Percentiles rank a stretch among this genome's conserved stretches.
These are phyloP conservation scores for Neuroterus valhalla DNA, from an alignment of 1,140 invertebrate genomes.

Conservation along the genomic window DNA sequence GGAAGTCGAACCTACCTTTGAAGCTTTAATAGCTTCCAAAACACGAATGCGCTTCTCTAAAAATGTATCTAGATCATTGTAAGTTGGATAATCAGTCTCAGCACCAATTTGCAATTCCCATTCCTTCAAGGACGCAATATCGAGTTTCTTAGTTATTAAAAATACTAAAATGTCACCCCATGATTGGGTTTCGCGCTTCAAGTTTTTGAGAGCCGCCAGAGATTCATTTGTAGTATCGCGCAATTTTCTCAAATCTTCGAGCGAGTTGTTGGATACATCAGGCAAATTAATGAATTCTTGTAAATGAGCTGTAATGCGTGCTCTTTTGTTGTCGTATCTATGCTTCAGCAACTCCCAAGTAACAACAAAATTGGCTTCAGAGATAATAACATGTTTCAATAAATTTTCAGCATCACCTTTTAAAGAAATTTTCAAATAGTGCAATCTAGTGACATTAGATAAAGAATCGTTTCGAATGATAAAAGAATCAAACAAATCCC, in stretches of 20 bases:
- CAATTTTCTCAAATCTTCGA: conserved; percentile 10
- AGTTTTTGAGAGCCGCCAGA: conserved; percentile 36
- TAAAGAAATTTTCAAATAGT: conserved; percentile 37
- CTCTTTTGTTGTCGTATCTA: background rate
- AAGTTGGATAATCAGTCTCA: background rate
- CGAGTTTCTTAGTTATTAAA: background rate
- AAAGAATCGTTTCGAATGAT: conserved; percentile 25
- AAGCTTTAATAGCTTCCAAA: too few relatives aligned
- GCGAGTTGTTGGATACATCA: background rate
- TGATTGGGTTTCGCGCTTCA: conserved; percentile 15
- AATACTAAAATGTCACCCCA: conserved; percentile 18
- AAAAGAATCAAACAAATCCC: conserved; percentile 20
- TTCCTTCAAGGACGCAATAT: too few relatives aligned
- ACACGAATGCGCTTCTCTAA: background rate
- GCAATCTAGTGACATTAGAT: conserved; percentile 3
- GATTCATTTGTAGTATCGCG: conserved; percentile 32
- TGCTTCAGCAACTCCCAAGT: background rate
- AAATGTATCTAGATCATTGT: background rate
- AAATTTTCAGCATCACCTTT: conserved; percentile 29
- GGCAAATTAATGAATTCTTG: background rate
- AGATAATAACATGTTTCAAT: background rate
- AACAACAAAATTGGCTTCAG: background rate
- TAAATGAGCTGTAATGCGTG: background rate
- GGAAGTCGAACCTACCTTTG: too few relatives aligned
- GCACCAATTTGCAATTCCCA: background rate